Evolutionary conservation across 2,888 invertebrate genomes (phyloP).

Genomic region (Dynastes grantii): DNA sequence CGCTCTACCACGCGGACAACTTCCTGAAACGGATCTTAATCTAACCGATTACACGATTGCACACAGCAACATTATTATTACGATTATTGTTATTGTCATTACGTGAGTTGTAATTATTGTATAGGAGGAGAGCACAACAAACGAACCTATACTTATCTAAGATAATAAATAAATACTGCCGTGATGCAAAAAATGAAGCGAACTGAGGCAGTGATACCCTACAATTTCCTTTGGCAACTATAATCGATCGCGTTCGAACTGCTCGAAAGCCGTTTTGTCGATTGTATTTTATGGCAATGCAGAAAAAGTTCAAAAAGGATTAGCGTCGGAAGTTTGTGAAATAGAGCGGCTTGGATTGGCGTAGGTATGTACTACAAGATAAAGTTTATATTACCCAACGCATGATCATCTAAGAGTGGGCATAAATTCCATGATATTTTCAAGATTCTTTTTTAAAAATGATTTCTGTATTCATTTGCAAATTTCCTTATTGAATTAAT

Average conservation of each 20-base stretch:
- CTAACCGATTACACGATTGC: conserved; percentile 3
- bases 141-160: conserved; percentile 11
- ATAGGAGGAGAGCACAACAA: background rate
- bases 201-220: background rate
- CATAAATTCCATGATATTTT: no score
- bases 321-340: background rate
- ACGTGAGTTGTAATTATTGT: conserved; percentile 20
- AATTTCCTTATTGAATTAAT: no score
- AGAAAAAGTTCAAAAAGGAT: conserved; percentile 1
- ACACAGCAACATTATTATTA: background rate
- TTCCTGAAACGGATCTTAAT: conserved; percentile 21
- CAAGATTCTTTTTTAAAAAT: no score
- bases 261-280: background rate
- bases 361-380: background rate
- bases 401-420: no score
- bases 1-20: background rate
- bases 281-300: conserved; percentile 6
- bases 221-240: conserved; percentile 16
- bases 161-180: conserved; percentile 25
- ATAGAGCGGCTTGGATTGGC: background rate
- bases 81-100: conserved; percentile 28
- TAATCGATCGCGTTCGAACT: conserved; percentile 15
- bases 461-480: no score
- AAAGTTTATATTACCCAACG: background rate
- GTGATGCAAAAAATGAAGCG: background rate